A percentile compares a stretch with the other conserved stretches of the same genome.
Evolutionary conservation across 2,888 invertebrate species (phyloP).

Genomic region (Choreutis nemorana): DNA sequence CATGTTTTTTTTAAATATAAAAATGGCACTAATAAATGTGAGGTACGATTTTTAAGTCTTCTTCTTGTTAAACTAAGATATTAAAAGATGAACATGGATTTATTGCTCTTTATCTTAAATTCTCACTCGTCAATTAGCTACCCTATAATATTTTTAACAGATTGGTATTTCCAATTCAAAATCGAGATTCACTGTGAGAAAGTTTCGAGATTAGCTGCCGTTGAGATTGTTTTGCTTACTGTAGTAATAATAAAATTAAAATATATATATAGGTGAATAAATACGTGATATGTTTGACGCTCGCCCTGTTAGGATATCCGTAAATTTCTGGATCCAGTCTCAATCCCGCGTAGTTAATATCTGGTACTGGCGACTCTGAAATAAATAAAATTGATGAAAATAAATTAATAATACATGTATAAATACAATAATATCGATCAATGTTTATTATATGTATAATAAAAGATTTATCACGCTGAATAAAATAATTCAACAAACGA

Average conservation of each 20-base stretch:
- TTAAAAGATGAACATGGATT: no score
- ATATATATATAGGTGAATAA: constrained; percentile 2
- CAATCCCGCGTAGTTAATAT: constrained; percentile 76
- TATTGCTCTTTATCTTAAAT: no score
- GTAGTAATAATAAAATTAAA: constrained; percentile 6
- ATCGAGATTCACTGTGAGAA: neutral
- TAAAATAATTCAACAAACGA: no score
- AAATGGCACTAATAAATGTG: no score
- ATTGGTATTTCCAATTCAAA: constrained; percentile 1
- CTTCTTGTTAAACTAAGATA: no score
- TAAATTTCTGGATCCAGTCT: constrained; percentile 52
- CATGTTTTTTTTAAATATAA: no score
- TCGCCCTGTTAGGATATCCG: constrained; percentile 17
- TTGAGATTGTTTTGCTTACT: constrained; percentile 16
- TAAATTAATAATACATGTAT: neutral
- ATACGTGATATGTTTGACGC: constrained; percentile 15
- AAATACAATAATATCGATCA: constrained; percentile 2
- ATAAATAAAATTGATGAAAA: constrained; percentile 9
- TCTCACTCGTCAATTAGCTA: no score
- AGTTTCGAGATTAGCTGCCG: neutral
- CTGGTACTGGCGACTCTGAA: constrained; percentile 74
- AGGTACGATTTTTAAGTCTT: no score
- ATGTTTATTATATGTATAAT: no score
- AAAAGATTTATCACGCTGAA: no score
- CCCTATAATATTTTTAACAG: neutral